Percentiles rank a stretch among this genome's conserved stretches.
These are phyloP conservation scores for Ormyrus thymus DNA, from an alignment of 2,888 invertebrate genomes.

Conservation along the genomic window DNA sequence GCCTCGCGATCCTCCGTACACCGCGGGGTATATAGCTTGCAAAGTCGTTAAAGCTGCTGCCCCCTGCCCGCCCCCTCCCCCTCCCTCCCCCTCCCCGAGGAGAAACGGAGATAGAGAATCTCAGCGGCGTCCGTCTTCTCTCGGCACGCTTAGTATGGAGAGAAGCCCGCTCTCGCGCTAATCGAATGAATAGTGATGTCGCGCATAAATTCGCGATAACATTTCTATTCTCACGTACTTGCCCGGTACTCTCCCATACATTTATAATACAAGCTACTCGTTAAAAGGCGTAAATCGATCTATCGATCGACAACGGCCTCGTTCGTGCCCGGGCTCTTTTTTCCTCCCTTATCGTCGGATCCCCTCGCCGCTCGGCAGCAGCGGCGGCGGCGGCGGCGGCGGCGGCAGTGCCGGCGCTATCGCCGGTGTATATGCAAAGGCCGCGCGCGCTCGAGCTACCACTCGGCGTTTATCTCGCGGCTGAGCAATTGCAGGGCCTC, in stretches of 20 bases:
- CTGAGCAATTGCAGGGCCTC: conserved; percentile 29
- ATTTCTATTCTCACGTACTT: conserved; percentile 51
- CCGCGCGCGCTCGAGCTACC: background rate
- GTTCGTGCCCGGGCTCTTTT: conserved; percentile 5
- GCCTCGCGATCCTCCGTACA: conserved; percentile 35
- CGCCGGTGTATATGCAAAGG: no score
- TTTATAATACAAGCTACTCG: conserved; percentile 26
- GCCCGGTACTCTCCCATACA: background rate
- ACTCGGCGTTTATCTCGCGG: conserved; percentile 38
- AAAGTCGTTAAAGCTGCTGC: conserved; percentile 52
- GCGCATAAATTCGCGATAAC: conserved; percentile 56
- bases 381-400: background rate
- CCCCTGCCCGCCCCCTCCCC: background rate
- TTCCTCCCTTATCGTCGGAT: conserved; percentile 39
- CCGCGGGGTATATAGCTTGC: conserved; percentile 45
- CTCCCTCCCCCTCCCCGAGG: background rate
- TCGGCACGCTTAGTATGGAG: background rate
- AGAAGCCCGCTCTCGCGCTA: conserved; percentile 13
- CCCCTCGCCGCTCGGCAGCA: conserved; percentile 3
- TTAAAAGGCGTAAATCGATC: conserved; percentile 54
- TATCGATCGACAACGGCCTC: conserved; percentile 43
- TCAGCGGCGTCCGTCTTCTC: conserved; percentile 33
- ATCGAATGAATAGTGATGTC: conserved; percentile 56
- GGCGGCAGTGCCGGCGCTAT: background rate
- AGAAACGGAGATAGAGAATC: conserved; percentile 50